These are phyloP conservation scores for Apamea epomidion DNA, from an alignment of 2,888 invertebrate species.

Conservation along the genomic window DNA sequence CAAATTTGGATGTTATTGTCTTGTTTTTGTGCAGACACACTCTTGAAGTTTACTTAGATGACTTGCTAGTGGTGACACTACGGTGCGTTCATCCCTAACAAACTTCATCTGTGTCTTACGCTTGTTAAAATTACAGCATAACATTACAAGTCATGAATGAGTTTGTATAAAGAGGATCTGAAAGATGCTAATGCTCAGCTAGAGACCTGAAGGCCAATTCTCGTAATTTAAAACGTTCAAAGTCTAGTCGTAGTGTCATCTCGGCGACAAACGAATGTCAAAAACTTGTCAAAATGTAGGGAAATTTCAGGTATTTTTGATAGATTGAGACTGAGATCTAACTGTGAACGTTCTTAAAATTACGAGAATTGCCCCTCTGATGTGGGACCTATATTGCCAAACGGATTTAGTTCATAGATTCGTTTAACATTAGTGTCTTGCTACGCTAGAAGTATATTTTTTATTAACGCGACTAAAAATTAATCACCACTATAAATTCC, in stretches of 20 bases:
- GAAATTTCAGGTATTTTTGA: no score
- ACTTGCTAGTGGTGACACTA: constrained; percentile 4
- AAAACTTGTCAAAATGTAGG: no score
- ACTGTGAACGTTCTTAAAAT: no score
- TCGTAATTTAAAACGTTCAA: no score
- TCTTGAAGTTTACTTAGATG: constrained; percentile 5
- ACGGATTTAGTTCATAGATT: background rate
- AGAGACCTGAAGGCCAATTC: background rate
- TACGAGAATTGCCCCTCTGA: no score
- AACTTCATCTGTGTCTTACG: background rate
- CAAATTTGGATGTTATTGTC: constrained; percentile 29
- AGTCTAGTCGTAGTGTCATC: no score
- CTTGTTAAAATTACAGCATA: background rate
- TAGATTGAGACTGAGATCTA: no score
- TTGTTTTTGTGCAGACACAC: constrained; percentile 23
- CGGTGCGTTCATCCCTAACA: background rate
- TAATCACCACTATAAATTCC: constrained; percentile 24
- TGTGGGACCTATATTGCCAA: background rate
- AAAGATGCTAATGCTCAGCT: constrained; percentile 8
- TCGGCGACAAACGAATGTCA: no score
- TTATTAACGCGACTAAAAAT: background rate
- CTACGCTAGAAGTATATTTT: background rate
- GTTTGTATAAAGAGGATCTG: background rate
- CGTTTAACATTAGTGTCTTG: background rate
- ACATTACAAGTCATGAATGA: background rate